Conservation (phyloP, 2,797 vertebrate genomes). For the Heliangelus exortis region DNA sequence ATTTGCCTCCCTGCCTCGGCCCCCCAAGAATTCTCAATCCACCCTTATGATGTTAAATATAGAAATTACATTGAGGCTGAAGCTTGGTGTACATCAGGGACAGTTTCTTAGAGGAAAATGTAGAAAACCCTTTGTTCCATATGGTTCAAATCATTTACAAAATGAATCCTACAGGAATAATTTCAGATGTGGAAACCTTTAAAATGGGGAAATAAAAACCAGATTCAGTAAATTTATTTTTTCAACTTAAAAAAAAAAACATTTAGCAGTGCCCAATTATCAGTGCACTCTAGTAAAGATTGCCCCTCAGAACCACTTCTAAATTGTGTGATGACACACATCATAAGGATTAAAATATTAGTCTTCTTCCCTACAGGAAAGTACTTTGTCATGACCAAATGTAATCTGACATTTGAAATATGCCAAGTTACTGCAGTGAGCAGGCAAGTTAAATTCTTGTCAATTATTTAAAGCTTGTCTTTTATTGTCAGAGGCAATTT, state of each 20-base stretch:
- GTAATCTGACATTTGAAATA: conserved; percentile 48
- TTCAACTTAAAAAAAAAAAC: conserved; percentile 18
- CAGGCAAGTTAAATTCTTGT: conserved; percentile 15
- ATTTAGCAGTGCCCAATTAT: neutral
- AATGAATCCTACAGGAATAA: conserved; percentile 69
- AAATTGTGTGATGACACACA: conserved; percentile 52
- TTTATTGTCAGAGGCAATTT: conserved; percentile 8
- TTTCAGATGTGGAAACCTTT: conserved; percentile 70
- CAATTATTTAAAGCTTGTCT: neutral
- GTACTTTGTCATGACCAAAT: conserved; percentile 22
- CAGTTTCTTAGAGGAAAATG: conserved; percentile 54
- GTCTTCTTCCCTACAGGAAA: conserved; percentile 35
- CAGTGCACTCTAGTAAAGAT: neutral
- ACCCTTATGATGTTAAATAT: conserved; percentile 17
- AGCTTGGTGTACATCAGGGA: conserved; percentile 23
- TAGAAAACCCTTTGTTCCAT: conserved; percentile 46
- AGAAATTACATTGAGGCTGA: conserved; percentile 21
- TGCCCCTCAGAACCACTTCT: conserved; percentile 1
- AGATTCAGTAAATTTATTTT: conserved; percentile 55
- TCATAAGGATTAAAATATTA: conserved; percentile 57
- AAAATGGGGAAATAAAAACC: conserved; percentile 69
- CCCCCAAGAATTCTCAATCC: neutral
- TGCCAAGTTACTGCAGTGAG: conserved; percentile 6
- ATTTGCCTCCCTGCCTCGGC: fast-evolving
- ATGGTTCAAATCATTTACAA: conserved; percentile 66